Evolutionary conservation across 2,797 vertebrate species (phyloP).

Genomic region (Philypnodon macrostomus): DNA sequence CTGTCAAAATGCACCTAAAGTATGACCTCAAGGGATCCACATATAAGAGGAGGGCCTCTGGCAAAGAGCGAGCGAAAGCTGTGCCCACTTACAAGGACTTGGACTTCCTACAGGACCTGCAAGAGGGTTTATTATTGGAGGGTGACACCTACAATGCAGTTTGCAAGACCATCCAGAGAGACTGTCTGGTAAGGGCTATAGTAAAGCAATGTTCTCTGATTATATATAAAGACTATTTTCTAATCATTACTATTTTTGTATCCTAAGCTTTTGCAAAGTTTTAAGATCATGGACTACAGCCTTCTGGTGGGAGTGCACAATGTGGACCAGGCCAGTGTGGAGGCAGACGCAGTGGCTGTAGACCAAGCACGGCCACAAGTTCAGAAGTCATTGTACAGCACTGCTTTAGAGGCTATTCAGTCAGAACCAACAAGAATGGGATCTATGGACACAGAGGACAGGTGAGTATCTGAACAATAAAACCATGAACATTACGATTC

Average conservation of each 20-base stretch:
- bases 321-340: conserved; percentile 72
- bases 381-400: conserved; percentile 92
- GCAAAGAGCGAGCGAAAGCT: conserved; percentile 84
- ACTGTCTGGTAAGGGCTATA: conserved; percentile 84
- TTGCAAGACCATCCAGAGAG: conserved; percentile 90
- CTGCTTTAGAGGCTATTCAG: conserved; percentile 92
- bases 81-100: conserved; percentile 91
- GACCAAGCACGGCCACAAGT: conserved; percentile 78
- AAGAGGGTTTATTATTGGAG: conserved; percentile 85
- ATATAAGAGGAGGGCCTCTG: conserved; percentile 86
- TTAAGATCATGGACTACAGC: conserved; percentile 98
- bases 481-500: no score
- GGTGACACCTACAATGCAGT: conserved; percentile 85
- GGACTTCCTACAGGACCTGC: conserved; percentile 88
- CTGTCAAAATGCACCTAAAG: conserved; percentile 90
- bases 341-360: conserved; percentile 24
- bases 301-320: conserved; percentile 90
- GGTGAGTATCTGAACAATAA: conserved; percentile 72
- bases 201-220: neutral
- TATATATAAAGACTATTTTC: neutral
- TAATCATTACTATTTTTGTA: neutral
- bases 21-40: conserved; percentile 96
- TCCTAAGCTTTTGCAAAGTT: conserved; percentile 89
- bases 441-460: conserved; percentile 81
- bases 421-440: conserved; percentile 80